Evolutionary conservation across 2,888 invertebrate species (phyloP).

Genomic region (Microchrysa polita): DNA sequence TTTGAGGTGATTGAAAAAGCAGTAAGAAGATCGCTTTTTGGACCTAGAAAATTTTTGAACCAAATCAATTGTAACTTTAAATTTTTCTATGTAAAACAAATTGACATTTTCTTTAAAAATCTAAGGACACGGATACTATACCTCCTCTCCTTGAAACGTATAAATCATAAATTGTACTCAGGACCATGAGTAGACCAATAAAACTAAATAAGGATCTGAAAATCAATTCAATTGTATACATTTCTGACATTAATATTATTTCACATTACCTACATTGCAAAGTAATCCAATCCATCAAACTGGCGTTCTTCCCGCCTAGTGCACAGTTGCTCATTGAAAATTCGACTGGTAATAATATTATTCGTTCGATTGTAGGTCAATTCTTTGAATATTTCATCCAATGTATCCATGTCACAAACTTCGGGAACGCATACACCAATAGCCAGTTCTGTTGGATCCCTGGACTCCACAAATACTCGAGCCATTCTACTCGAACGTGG

Average conservation of each 20-base stretch:
- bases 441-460: conserved; percentile 52
- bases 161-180: conserved; percentile 13
- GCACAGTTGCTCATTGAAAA: conserved; percentile 56
- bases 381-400: conserved; percentile 55
- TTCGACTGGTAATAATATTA: conserved; percentile 42
- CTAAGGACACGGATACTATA: conserved; percentile 8
- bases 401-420: conserved; percentile 56
- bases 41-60: too few species aligned
- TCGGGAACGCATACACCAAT: conserved; percentile 62
- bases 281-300: conserved; percentile 24
- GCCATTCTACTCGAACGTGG: conserved; percentile 50
- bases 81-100: too few species aligned
- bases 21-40: conserved; percentile 55
- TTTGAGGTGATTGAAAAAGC: conserved; percentile 65
- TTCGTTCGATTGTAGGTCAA: conserved; percentile 52
- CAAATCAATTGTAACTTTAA: too few species aligned
- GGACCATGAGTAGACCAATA: background rate
- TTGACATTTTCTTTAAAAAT: too few species aligned
- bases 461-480: background rate
- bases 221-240: too few species aligned
- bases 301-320: background rate
- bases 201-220: conserved; percentile 51
- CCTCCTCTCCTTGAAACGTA: background rate
- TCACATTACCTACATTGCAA: conserved; percentile 26
- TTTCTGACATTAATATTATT: conserved; percentile 2